These are phyloP conservation scores for Arremon brunneinucha DNA, from an alignment of 2,797 vertebrate genomes.

Conservation along the genomic window DNA sequence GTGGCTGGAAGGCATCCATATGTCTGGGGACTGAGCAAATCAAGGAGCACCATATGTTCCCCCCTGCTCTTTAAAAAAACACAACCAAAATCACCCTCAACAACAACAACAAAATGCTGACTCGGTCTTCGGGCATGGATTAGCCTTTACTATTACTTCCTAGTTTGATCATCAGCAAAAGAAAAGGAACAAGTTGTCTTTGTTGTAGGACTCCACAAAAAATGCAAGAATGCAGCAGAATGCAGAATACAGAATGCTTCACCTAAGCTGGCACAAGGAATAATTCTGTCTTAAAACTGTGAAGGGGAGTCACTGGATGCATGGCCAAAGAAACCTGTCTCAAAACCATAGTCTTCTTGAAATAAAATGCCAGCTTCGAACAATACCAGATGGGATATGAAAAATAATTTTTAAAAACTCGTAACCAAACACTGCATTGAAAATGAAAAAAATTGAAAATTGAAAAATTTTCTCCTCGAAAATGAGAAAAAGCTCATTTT, in stretches of 20 bases:
- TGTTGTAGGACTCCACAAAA: background rate
- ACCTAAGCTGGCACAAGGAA: background rate
- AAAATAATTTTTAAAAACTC: background rate
- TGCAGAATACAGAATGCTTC: background rate
- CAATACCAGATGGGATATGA: background rate
- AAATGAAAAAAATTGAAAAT: too few species aligned
- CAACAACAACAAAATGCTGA: background rate
- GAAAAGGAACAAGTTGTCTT: background rate
- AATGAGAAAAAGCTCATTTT: background rate
- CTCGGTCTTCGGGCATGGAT: background rate
- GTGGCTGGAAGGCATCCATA: background rate
- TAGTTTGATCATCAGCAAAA: background rate
- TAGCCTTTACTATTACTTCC: background rate
- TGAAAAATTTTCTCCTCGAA: too few species aligned
- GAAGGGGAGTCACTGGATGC: background rate
- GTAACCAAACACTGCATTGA: background rate
- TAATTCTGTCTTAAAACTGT: background rate
- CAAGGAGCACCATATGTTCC: background rate
- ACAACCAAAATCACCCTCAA: background rate
- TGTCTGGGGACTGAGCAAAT: background rate
- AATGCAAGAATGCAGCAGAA: background rate
- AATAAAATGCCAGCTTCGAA: background rate
- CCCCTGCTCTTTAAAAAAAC: background rate
- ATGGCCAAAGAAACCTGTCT: background rate
- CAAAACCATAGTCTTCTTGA: background rate